Evolutionary conservation across 2,113 vertebrate genomes (phyloP).

Genomic region (Podiceps cristatus): DNA sequence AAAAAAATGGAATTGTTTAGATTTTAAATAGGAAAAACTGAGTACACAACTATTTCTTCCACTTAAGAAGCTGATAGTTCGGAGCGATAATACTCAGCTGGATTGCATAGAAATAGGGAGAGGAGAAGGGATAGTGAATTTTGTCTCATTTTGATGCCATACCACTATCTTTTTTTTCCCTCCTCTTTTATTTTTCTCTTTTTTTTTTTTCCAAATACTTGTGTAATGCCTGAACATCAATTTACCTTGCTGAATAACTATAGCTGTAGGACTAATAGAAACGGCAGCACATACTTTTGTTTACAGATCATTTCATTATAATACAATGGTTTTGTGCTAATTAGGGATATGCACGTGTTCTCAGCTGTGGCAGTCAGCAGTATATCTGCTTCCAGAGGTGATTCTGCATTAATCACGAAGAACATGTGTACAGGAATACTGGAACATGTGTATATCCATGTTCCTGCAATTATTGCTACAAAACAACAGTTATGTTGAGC

Average conservation of each 20-base stretch:
- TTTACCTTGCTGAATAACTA: neutral
- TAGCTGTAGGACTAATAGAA: neutral
- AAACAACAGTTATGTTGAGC: neutral
- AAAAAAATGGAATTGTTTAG: neutral
- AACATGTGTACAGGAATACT: neutral
- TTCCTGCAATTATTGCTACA: neutral
- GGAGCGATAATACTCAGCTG: neutral
- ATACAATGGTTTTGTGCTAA: neutral
- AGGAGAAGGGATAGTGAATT: neutral
- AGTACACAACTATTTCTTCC: neutral
- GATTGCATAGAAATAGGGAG: neutral
- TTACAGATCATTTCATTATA: neutral
- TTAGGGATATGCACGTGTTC: neutral
- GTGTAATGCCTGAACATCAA: neutral
- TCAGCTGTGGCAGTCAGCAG: neutral
- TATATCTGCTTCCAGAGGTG: neutral
- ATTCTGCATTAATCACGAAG: neutral
- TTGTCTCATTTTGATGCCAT: neutral
- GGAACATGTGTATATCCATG: neutral
- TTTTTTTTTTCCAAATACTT: neutral
- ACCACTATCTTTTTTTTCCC: neutral
- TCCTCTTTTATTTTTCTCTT: neutral
- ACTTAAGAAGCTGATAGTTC: neutral
- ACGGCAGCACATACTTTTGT: neutral
- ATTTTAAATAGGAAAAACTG: neutral